phyloP scores from a whole-genome alignment of 2,113 vertebrate genomes.

The Ophiodon elongatus region DNA sequence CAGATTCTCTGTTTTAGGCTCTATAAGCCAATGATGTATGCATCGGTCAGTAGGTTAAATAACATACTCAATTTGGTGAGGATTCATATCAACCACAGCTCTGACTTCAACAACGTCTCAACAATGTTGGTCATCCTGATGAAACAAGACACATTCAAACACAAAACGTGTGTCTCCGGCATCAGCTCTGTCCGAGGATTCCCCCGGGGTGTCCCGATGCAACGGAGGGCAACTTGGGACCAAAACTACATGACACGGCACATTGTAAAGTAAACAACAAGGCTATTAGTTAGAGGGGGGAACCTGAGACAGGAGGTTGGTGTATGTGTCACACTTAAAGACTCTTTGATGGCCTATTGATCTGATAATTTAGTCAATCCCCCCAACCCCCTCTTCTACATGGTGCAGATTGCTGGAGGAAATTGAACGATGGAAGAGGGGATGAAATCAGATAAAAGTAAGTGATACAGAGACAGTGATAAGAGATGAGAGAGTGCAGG shows the following conservation, averaged over 20 bases:
- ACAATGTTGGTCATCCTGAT: not conserved
- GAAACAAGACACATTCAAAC: not conserved
- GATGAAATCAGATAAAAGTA: conserved; percentile 65
- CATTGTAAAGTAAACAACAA: conserved; percentile 90
- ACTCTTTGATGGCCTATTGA: conserved; percentile 89
- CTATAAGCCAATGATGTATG: not conserved
- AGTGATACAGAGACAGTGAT: conserved; percentile 55
- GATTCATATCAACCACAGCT: not conserved
- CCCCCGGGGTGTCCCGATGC: conserved; percentile 81
- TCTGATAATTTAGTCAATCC: conserved; percentile 87
- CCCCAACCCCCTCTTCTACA: conserved; percentile 14
- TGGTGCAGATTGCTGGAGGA: conserved; percentile 83
- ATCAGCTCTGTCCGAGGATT: conserved; percentile 39
- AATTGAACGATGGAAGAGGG: conserved; percentile 81
- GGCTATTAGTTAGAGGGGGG: conserved; percentile 88
- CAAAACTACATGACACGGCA: conserved; percentile 84
- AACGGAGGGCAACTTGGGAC: conserved; percentile 81
- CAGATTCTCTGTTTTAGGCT: not conserved
- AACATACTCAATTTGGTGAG: not conserved
- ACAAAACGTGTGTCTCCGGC: conserved; percentile 15
- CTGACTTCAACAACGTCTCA: not conserved
- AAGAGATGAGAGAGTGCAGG: conserved; percentile 36
- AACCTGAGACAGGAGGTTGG: conserved; percentile 80
- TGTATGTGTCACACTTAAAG: conserved; percentile 83
- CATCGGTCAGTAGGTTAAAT: not conserved